These are phyloP conservation scores for Hydropsyche tenuis DNA, from an alignment of 1,140 invertebrate genomes.

Conservation along the genomic window DNA sequence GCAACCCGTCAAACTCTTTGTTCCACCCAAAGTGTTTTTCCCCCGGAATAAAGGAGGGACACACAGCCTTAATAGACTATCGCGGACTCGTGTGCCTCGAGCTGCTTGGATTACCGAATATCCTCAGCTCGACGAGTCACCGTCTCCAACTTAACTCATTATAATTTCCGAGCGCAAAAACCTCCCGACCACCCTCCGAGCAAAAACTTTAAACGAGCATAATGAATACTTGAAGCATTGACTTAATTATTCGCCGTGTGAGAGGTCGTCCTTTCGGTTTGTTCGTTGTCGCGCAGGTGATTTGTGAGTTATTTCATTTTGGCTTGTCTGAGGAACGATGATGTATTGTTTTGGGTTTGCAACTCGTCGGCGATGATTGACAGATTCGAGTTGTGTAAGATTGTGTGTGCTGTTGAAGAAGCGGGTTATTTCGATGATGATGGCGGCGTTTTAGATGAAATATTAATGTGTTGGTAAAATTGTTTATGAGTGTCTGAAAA, in stretches of 20 bases:
- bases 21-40: conserved; percentile 6
- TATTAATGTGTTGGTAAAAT: no score
- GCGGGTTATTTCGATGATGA: no score
- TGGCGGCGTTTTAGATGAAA: no score
- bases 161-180: conserved; percentile 25
- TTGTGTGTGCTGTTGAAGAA: no score
- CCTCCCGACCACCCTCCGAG: neutral
- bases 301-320: no score
- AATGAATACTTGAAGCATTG: conserved; percentile 34
- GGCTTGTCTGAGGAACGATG: no score
- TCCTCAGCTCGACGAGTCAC: neutral
- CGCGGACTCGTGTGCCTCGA: neutral
- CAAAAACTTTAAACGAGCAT: conserved; percentile 29
- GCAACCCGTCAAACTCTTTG: neutral
- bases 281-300: neutral
- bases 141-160: conserved; percentile 32
- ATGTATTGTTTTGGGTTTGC: no score
- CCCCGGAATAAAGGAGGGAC: conserved; percentile 2
- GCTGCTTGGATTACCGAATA: conserved; percentile 7
- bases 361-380: no score
- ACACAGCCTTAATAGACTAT: conserved; percentile 2
- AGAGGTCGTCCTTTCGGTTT: neutral
- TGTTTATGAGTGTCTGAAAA: no score
- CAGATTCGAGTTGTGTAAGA: no score
- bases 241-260: conserved; percentile 22